Evolutionary conservation across 2,888 invertebrate species (phyloP), one percentile per base, ranked within the genome.

Genomic region (Taphrorychus bicolor): DNA sequence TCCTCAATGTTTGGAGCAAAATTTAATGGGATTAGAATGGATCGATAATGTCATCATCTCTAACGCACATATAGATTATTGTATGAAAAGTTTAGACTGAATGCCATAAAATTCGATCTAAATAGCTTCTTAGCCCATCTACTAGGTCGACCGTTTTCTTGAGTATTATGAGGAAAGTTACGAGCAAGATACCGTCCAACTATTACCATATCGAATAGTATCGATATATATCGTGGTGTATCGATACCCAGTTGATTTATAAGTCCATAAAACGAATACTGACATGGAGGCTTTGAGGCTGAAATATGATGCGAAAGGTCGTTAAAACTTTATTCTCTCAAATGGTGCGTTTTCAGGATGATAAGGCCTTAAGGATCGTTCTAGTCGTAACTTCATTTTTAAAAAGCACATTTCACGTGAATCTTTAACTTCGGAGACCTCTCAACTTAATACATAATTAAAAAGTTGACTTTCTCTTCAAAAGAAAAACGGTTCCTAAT

Each of bases 51-150:
- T n/a, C n/a, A n/a, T n/a, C n/a, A n/a, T n/a, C n/a, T n/a, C n/a
- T n/a, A n/a, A n/a, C n/a, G n/a, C n/a, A n/a, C n/a, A n/a, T n/a
- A n/a, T n/a, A n/a, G n/a, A n/a, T n/a, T n/a, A n/a, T n/a, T n/a
- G n/a, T n/a, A n/a, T n/a, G n/a, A n/a, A n/a, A n/a, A n/a, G n/a
- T n/a, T n/a, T n/a, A n/a, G n/a, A n/a, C n/a, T n/a, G n/a, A n/a
- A 17, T 40, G 22, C 48, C 48, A 48, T 59, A 59, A 48, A 59
- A 59, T 32, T 56, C 48, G n/a, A n/a, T n/a, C 16, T 19, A 5
- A 41, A 7, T n/a, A 19, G 32, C 58, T 48, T 17, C 7, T 19
- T 32, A 7, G 32, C 32, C 32, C 7, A 9, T 11, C 32, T 32
- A 32, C 9, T 32, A 9, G 32, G 11, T 32, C 7, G 7, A 32